These are phyloP conservation scores for Imbricaverruca yamaguchii DNA, from an alignment of 2,888 invertebrate species.

Conservation along the genomic window DNA sequence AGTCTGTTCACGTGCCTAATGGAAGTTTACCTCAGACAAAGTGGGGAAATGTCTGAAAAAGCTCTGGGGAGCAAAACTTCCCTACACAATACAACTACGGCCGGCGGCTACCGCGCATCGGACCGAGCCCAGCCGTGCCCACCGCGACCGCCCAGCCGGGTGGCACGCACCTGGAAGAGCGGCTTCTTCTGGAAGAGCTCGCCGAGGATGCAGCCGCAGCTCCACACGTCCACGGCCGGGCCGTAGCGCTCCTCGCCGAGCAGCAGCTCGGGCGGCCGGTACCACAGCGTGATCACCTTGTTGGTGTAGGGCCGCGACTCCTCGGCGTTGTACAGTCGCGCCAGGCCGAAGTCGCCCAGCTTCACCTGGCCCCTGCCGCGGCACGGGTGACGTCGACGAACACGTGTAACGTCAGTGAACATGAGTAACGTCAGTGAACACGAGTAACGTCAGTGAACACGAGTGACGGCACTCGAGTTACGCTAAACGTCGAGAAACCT, in stretches of 20 bases:
- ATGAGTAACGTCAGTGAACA: too few species aligned
- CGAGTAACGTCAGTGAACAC: too few species aligned
- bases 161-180: slow-evolving; percentile 70
- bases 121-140: background rate
- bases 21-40: too few species aligned
- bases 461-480: too few species aligned
- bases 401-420: too few species aligned
- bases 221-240: slow-evolving; percentile 98
- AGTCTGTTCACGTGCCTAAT: too few species aligned
- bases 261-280: slow-evolving; percentile 92
- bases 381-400: slow-evolving; percentile 23
- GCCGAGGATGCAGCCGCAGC: slow-evolving; percentile 97
- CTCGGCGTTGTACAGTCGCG: slow-evolving; percentile 90
- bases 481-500: too few species aligned
- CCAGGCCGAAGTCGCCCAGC: slow-evolving; percentile 95
- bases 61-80: too few species aligned
- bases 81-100: background rate
- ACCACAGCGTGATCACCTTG: slow-evolving; percentile 97
- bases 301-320: slow-evolving; percentile 94
- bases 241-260: slow-evolving; percentile 96
- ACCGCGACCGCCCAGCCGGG: too few species aligned
- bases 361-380: slow-evolving; percentile 90
- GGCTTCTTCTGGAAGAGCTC: slow-evolving; percentile 94
- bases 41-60: too few species aligned
- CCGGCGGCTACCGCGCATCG: background rate